Percentiles rank a stretch among this genome's conserved stretches.
Conservation (phyloP, 2,113 vertebrate genomes). For the Jacana jacana region DNA sequence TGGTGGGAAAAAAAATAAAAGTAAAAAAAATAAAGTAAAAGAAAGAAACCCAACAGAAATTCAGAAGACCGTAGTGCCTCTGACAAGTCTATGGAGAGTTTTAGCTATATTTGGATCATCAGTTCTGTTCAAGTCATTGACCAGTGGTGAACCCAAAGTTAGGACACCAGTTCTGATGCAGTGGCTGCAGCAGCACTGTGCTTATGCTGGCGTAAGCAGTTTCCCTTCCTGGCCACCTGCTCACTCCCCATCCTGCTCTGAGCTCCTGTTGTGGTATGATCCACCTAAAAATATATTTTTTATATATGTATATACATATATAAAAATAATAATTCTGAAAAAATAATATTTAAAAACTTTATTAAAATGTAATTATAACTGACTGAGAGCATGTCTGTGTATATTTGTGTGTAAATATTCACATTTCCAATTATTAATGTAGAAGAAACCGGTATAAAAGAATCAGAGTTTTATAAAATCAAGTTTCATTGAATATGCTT, state of each 20-base stretch:
- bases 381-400: neutral
- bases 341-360: rapidly evolving
- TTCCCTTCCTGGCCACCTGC: constrained; percentile 39
- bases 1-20: neutral
- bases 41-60: neutral
- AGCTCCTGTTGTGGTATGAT: neutral
- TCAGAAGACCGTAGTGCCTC: neutral
- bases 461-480: no score
- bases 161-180: neutral
- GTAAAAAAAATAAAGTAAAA: neutral
- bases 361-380: rapidly evolving
- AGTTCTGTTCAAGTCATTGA: neutral
- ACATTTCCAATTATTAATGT: neutral
- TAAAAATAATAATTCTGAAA: neutral
- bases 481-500: neutral
- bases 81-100: neutral
- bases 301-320: no score
- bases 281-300: neutral
- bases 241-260: neutral
- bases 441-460: neutral
- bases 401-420: neutral
- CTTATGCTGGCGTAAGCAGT: constrained; percentile 14
- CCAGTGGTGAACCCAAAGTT: neutral
- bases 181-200: neutral
- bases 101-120: neutral